Evolutionary conservation across 2,797 vertebrate genomes (phyloP).

Genomic region (Molossus molossus): DNA sequence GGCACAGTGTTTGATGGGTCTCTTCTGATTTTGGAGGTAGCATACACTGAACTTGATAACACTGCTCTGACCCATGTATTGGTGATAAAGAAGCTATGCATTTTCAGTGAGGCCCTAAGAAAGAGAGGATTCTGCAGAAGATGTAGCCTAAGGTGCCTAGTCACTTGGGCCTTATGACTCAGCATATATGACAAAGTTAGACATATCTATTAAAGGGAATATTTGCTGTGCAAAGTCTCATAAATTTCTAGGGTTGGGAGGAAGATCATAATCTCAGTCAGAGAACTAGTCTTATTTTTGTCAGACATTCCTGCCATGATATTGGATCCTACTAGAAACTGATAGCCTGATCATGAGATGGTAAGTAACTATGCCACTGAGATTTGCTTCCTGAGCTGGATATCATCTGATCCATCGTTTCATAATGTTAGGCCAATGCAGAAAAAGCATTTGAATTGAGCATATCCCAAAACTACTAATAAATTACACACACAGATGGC

Average conservation of each 20-base stretch:
- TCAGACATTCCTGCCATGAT: neutral
- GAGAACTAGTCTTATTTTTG: neutral
- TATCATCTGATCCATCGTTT: neutral
- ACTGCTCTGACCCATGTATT: neutral
- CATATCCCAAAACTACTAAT: neutral
- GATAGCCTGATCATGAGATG: neutral
- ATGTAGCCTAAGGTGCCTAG: neutral
- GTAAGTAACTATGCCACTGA: neutral
- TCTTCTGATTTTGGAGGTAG: neutral
- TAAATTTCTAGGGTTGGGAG: neutral
- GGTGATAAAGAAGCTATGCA: neutral
- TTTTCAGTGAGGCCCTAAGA: neutral
- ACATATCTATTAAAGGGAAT: neutral
- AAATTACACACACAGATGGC: constrained; percentile 7
- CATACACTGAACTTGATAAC: neutral
- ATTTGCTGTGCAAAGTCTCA: neutral
- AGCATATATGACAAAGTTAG: neutral
- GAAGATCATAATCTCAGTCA: neutral
- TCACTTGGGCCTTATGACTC: neutral
- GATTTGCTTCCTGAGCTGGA: neutral
- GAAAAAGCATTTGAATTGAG: neutral
- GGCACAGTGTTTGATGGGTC: neutral
- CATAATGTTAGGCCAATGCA: neutral
- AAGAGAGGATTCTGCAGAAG: constrained; percentile 7
- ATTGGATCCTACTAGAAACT: neutral